Evolutionary conservation across 2,888 invertebrate species (phyloP).

Genomic region (Pristionchus arcanus): DNA sequence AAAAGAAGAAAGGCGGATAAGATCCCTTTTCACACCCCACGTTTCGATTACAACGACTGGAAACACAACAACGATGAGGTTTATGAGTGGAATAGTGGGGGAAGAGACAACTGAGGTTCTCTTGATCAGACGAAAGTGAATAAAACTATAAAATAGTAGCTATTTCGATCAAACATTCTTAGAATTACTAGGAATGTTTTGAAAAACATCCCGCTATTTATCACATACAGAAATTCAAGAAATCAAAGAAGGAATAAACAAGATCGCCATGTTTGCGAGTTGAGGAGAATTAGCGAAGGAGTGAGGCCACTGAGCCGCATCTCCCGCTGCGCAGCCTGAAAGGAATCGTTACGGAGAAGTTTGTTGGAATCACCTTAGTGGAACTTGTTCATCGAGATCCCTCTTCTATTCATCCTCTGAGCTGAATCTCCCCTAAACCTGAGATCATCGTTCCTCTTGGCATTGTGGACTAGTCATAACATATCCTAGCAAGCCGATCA

Average conservation of each 20-base stretch:
- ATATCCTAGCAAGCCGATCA: neutral
- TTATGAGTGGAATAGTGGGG: neutral
- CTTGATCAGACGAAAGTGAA: neutral
- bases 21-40: neutral
- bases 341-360: constrained; percentile 30
- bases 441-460: neutral
- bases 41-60: neutral
- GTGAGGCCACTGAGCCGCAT: neutral
- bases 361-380: constrained; percentile 42
- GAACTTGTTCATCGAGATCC: constrained; percentile 29
- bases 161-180: no score
- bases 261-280: constrained; percentile 1
- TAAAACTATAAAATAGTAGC: no score
- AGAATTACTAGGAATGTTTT: no score
- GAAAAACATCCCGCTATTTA: no score
- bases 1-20: neutral
- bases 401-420: neutral
- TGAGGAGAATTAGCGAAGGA: constrained; percentile 5
- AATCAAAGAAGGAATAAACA: neutral
- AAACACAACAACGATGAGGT: neutral
- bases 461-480: neutral
- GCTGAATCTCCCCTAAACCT: neutral
- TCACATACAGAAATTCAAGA: neutral
- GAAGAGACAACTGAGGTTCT: neutral
- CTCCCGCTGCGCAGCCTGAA: constrained; percentile 25